These are phyloP conservation scores for Hypolimnas misippus DNA, from an alignment of 2,888 invertebrate species.

Conservation along the genomic window DNA sequence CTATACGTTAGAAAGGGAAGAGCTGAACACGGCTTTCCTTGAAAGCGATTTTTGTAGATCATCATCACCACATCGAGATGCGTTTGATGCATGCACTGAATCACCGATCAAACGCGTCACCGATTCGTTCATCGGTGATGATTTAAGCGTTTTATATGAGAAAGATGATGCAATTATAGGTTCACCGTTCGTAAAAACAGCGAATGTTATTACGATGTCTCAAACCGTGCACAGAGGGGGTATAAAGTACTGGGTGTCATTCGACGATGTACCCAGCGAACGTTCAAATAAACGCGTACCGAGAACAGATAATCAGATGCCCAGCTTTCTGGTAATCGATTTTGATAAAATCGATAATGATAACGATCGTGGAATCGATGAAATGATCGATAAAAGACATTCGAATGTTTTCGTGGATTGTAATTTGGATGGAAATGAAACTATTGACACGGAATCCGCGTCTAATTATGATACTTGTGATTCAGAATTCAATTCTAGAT, in stretches of 20 bases:
- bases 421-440: constrained; percentile 3
- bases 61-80: constrained; percentile 57
- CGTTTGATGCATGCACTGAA: constrained; percentile 60
- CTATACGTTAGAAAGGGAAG: constrained; percentile 50
- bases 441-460: constrained; percentile 43
- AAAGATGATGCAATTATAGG: constrained; percentile 57
- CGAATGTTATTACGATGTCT: constrained; percentile 70
- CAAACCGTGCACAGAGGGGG: constrained; percentile 70
- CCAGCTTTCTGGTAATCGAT: constrained; percentile 63
- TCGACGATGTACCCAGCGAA: constrained; percentile 55
- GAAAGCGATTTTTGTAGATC: constrained; percentile 51
- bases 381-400: not conserved
- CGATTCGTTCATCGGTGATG: constrained; percentile 42
- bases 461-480: constrained; percentile 52
- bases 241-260: constrained; percentile 76
- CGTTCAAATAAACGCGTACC: constrained; percentile 40
- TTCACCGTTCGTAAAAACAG: constrained; percentile 66
- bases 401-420: not conserved
- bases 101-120: constrained; percentile 55
- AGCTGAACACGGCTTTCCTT: constrained; percentile 70
- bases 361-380: constrained; percentile 4
- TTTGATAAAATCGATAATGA: constrained; percentile 29
- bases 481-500: constrained; percentile 40
- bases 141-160: constrained; percentile 56
- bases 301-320: constrained; percentile 56